Evolutionary conservation across 53 echinoderm and acorn worm genomes (phyloP).

Genomic region (Glandiceps talaboti): DNA sequence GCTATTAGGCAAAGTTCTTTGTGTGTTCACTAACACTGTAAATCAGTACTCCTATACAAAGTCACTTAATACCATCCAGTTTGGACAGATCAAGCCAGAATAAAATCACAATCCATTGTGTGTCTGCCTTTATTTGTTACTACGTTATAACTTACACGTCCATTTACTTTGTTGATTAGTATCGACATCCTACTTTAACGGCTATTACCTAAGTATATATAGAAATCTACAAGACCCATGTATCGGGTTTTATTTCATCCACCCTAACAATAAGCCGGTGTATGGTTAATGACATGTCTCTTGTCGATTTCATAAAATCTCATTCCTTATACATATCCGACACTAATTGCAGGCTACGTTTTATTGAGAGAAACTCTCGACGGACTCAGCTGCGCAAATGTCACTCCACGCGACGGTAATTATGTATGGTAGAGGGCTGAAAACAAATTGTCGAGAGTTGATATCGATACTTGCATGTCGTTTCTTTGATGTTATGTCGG

Average conservation of each 20-base stretch:
- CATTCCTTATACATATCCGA: neutral
- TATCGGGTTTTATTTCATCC: neutral
- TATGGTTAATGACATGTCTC: neutral
- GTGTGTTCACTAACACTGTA: neutral
- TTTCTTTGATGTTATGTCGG: no score
- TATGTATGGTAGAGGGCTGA: no score
- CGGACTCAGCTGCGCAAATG: no score
- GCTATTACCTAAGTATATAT: neutral
- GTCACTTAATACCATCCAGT: neutral
- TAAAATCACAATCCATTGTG: neutral
- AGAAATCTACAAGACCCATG: neutral
- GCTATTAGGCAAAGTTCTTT: neutral
- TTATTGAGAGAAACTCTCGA: no score
- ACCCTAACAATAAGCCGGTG: neutral
- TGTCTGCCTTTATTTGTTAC: neutral
- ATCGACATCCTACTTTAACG: neutral
- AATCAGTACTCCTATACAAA: neutral
- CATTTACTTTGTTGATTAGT: neutral
- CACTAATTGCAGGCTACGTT: neutral
- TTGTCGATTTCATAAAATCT: neutral
- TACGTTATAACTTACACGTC: neutral
- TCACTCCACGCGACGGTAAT: no score
- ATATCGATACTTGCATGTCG: no score
- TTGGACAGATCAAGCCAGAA: neutral
- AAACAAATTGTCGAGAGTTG: no score